Percentiles rank a stretch among this genome's conserved stretches.
Evolutionary conservation across 2,113 vertebrate genomes (phyloP).

Genomic region (Spilogale gracilis): DNA sequence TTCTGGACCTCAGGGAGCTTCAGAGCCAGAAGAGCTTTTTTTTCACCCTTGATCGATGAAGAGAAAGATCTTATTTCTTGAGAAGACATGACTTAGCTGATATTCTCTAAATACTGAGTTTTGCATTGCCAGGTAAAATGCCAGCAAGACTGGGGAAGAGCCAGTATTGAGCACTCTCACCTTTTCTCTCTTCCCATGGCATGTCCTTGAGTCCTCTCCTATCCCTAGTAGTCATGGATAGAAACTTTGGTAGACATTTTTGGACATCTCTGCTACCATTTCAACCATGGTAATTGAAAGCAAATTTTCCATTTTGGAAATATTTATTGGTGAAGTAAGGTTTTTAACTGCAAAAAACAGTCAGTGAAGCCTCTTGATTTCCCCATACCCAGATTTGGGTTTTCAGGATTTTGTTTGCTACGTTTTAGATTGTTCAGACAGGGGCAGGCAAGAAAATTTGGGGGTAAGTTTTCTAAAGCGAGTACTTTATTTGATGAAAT

Average conservation of each 20-base stretch:
- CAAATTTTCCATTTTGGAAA: conserved; percentile 68
- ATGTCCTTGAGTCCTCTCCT: not conserved
- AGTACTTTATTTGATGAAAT: conserved; percentile 68
- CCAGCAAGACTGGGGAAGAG: not conserved
- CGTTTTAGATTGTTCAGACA: conserved; percentile 49
- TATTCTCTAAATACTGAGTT: not conserved
- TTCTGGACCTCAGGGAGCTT: not conserved
- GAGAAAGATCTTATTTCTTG: not conserved
- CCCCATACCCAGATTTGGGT: not conserved
- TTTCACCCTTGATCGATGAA: not conserved
- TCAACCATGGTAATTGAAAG: conserved; percentile 39
- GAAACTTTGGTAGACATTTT: conserved; percentile 29
- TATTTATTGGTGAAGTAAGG: conserved; percentile 5
- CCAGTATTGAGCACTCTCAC: not conserved
- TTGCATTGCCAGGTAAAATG: not conserved
- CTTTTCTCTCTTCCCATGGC: not conserved
- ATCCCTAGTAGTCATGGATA: not conserved
- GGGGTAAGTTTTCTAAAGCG: conserved; percentile 42
- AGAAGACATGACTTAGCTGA: not conserved
- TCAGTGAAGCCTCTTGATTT: conserved; percentile 22
- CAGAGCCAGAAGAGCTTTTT: not conserved
- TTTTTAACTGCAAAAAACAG: conserved; percentile 53
- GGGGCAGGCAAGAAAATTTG: conserved; percentile 15
- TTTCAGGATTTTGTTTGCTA: conserved; percentile 65
- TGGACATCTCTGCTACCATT: not conserved